Conservation (phyloP, 2,888 invertebrate genomes). For the Deroplatys truncata region DNA sequence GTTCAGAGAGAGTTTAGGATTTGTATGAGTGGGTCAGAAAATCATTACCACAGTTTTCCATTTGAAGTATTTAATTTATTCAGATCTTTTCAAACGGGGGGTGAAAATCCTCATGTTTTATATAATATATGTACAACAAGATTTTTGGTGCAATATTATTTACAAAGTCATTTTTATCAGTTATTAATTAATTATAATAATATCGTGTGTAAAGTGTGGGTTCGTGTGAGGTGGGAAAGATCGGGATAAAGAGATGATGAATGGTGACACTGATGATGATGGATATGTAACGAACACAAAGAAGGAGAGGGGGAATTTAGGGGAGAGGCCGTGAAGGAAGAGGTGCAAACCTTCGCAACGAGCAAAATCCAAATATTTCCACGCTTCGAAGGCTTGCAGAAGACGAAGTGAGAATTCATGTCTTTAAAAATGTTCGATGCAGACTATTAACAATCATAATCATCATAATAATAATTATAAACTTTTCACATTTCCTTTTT, state of each 20-base stretch:
- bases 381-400: background rate
- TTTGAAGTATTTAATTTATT: constrained; percentile 31
- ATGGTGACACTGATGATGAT: background rate
- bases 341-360: background rate
- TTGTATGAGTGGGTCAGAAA: background rate
- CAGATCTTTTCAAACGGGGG: constrained; percentile 31
- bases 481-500: constrained; percentile 9
- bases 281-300: constrained; percentile 16
- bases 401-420: background rate
- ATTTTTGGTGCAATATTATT: constrained; percentile 29
- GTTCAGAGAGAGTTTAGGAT: background rate
- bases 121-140: constrained; percentile 30
- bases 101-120: constrained; percentile 28
- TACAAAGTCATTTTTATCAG: constrained; percentile 27
- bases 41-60: background rate
- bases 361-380: background rate
- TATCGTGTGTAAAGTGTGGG: background rate
- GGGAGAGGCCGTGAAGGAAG: background rate
- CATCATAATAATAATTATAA: background rate
- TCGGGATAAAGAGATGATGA: background rate
- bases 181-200: constrained; percentile 1
- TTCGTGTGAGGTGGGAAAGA: background rate
- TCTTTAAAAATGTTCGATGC: constrained; percentile 19
- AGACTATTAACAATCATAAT: constrained; percentile 12
- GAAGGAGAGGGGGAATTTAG: constrained; percentile 1